Base-by-base conservation (phyloP, 2,888 invertebrate genomes). In the Athetis lepigone region DNA sequence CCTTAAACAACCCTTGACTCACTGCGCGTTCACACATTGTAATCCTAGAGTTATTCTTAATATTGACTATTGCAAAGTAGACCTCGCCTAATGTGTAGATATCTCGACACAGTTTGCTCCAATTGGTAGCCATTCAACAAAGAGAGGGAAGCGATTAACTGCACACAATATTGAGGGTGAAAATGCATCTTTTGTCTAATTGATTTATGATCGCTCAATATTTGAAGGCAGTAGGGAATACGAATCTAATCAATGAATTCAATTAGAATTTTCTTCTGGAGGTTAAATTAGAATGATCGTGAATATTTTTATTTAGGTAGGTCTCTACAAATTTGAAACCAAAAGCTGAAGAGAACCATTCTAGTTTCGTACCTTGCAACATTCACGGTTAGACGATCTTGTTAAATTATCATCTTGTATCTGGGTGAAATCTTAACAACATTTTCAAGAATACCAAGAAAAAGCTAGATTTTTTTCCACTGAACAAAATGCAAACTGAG, bases 121-220 rank as follows among this genome's bases (percentile, higher is more conserved):
- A 71, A 80, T 82, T 82, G 73, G 72, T 73, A 62, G 69, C 61
- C 55, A 70, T 67, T 80, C 77, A 72, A 75, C 70, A 68, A 70
- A 70, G 67, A 77, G 68, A 66, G 75, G 74, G 58, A 63, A 70
- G 75, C 72, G 73, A 78, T 85, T 82, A 78, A 85, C 79, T 76
- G 77, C 70, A 79, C 74, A 76, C 67, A 72, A 68, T 77, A 80
- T 77, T 74, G 65, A 69, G 43, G 58, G 42, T 62, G 62, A 59
- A 69, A 71, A 61, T 65, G 47, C 61, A 70, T 64, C 47, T 65
- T 60, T 54, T 52, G 50, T 56, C 29, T 46, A 40, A 13, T 50
- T 62, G 59, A 73, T 73, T 55, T 64, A 64, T 54, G 45, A 59
- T 9, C 5, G 7, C 11, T 42, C 6, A 37, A 21, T 43, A 45